Conservation (phyloP, 2,888 invertebrate species). For the Caradrina kadenii region DNA sequence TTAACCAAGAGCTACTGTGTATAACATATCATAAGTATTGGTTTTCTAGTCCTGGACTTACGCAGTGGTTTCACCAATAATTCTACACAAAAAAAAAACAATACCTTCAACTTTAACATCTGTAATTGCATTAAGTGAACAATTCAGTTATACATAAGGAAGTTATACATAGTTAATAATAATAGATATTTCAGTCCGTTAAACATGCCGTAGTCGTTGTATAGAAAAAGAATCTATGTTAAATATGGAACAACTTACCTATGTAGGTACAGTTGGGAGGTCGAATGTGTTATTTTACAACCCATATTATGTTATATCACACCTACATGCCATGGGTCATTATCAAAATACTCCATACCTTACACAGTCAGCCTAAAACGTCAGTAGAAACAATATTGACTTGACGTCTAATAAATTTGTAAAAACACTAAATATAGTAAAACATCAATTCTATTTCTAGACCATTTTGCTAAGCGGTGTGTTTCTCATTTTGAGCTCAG, state of each 20-base stretch:
- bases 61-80: neutral
- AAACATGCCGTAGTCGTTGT: slow-evolving; percentile 62
- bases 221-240: neutral
- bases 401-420: slow-evolving; percentile 2
- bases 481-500: slow-evolving; percentile 60
- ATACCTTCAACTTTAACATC: slow-evolving; percentile 30
- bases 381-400: neutral
- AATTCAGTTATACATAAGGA: slow-evolving; percentile 27
- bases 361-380: neutral
- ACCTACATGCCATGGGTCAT: neutral
- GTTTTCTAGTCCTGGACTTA: too few species aligned
- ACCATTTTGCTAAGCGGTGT: slow-evolving; percentile 10
- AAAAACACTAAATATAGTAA: neutral
- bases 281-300: neutral
- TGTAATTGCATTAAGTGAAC: slow-evolving; percentile 44
- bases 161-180: slow-evolving; percentile 30
- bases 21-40: too few species aligned
- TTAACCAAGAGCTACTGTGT: too few species aligned
- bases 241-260: neutral
- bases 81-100: slow-evolving; percentile 20
- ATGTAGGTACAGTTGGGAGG: neutral
- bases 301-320: neutral
- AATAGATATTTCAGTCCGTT: slow-evolving; percentile 59
- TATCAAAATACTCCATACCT: neutral
- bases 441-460: neutral